Conservation (phyloP, 2,113 vertebrate species). For the Dipodomys spectabilis region DNA sequence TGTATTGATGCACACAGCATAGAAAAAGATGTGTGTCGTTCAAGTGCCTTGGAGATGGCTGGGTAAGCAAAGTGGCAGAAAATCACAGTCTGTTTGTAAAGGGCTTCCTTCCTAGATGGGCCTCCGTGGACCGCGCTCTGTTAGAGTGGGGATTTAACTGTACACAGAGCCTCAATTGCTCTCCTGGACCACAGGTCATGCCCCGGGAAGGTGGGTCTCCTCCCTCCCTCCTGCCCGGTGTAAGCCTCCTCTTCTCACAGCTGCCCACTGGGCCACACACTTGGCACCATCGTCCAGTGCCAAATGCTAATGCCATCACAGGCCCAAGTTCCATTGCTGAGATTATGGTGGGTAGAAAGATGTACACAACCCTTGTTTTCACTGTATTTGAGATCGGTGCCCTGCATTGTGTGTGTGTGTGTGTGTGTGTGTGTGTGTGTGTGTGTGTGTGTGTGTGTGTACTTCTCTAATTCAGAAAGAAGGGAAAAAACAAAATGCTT, state of each 20-base stretch:
- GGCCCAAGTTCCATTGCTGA: neutral
- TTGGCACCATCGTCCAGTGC: neutral
- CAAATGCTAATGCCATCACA: neutral
- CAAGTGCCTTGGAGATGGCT: neutral
- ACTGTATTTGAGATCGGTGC: too few species aligned
- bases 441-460: too few species aligned
- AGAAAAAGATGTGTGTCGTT: neutral
- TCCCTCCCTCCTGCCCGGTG: neutral
- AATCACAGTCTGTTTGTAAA: neutral
- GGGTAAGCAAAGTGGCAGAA: neutral
- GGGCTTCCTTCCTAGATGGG: neutral
- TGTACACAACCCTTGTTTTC: too few species aligned
- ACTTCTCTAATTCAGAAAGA: too few species aligned
- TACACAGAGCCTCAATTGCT: neutral
- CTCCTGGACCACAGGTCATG: neutral
- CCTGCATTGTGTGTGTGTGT: too few species aligned
- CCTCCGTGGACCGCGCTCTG: neutral
- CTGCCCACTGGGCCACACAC: accelerated
- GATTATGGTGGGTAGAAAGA: neutral
- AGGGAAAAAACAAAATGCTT: too few species aligned
- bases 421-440: too few species aligned
- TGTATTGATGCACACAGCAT: neutral
- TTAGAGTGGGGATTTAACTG: neutral
- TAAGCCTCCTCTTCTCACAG: neutral
- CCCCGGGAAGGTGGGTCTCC: neutral